These are phyloP conservation scores for Tricholaema leucomelas DNA, from an alignment of 2,113 vertebrate genomes.

Conservation along the genomic window DNA sequence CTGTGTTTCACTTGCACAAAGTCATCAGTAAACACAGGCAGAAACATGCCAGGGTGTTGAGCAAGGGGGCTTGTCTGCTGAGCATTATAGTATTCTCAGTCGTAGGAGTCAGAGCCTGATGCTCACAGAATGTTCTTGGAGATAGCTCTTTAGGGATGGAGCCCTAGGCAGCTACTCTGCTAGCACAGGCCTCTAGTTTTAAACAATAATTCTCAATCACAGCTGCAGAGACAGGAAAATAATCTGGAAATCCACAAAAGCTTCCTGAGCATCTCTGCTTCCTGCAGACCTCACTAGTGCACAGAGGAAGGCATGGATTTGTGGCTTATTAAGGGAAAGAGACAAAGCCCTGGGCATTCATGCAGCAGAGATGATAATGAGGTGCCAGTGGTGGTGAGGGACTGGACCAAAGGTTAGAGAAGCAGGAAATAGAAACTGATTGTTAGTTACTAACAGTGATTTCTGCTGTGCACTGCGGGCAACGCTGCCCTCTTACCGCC, in stretches of 20 bases:
- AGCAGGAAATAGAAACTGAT: conserved; percentile 84
- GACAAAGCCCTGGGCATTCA: conserved; percentile 51
- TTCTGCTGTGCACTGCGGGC: conserved; percentile 99
- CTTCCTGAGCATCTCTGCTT: background rate
- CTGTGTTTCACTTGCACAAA: background rate
- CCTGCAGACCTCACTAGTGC: background rate
- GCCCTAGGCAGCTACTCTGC: background rate
- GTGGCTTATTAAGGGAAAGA: background rate
- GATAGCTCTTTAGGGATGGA: background rate
- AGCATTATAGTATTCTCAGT: background rate
- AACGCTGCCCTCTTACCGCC: conserved; percentile 99
- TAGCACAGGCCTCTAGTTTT: background rate
- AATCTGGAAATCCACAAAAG: background rate
- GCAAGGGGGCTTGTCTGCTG: background rate
- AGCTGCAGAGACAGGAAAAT: background rate
- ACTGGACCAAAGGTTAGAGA: conserved; percentile 69
- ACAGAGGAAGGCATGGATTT: background rate
- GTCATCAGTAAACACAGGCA: background rate
- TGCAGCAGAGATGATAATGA: conserved; percentile 62
- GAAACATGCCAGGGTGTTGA: background rate
- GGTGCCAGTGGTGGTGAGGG: conserved; percentile 53
- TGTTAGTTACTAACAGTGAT: conserved; percentile 99
- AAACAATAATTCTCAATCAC: background rate
- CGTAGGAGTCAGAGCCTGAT: background rate
- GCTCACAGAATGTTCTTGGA: background rate